Evolutionary conservation across 1,140 invertebrate species (phyloP).

Genomic region (Sycophaga agraensis): DNA sequence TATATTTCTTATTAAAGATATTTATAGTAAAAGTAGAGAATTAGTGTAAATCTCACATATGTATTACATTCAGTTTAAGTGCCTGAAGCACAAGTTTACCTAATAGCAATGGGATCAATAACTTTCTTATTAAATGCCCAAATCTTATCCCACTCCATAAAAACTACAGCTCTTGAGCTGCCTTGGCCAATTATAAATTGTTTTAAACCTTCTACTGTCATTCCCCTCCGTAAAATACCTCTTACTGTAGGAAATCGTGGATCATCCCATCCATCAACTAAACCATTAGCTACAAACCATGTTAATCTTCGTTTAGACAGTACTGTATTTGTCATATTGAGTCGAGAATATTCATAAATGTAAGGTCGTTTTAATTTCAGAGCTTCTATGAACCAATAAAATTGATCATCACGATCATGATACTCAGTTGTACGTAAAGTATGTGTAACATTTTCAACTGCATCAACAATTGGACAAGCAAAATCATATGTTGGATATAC

Average conservation of each 20-base stretch:
- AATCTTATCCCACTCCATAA: slow-evolving; percentile 99
- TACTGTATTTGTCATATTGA: slow-evolving; percentile 98
- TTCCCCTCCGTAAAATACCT: slow-evolving; percentile 90
- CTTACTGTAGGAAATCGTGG: slow-evolving; percentile 97
- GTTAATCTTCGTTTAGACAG: slow-evolving; percentile 96
- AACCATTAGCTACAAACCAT: slow-evolving; percentile 92
- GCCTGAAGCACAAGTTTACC: too few species aligned
- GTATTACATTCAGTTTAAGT: too few species aligned
- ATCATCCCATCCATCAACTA: slow-evolving; percentile 99
- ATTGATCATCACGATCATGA: slow-evolving; percentile 96
- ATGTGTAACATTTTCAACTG: slow-evolving; percentile 96
- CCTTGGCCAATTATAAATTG: slow-evolving; percentile 99
- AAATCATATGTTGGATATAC: slow-evolving; percentile 99
- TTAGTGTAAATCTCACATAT: too few species aligned
- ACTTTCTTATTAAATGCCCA: slow-evolving; percentile 99
- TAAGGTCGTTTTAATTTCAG: slow-evolving; percentile 85
- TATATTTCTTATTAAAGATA: too few species aligned
- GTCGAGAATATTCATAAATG: slow-evolving; percentile 90
- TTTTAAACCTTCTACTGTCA: slow-evolving; percentile 96
- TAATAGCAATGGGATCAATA: slow-evolving; percentile 49
- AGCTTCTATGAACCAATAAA: slow-evolving; percentile 94
- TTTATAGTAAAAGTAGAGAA: too few species aligned
- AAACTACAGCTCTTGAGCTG: slow-evolving; percentile 93
- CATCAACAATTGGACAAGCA: slow-evolving; percentile 98
- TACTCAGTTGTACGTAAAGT: slow-evolving; percentile 98